phyloP scores from a whole-genome alignment of 2,888 invertebrate genomes.

The Trachelus stipa region DNA sequence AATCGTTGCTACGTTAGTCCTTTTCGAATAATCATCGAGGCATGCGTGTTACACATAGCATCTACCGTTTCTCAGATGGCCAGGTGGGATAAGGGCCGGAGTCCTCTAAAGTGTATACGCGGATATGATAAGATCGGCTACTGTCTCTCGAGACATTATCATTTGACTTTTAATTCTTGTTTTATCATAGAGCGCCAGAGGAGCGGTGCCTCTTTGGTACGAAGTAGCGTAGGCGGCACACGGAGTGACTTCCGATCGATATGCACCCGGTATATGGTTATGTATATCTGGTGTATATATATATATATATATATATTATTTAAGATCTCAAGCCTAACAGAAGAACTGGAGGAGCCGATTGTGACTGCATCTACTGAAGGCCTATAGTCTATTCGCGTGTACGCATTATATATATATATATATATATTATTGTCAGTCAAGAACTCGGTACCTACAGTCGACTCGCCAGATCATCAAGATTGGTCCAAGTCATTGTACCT shows the following conservation, averaged over 20 bases:
- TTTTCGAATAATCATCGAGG: slow-evolving; percentile 24
- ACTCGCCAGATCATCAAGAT: not conserved
- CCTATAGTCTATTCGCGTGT: not conserved
- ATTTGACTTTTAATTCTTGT: slow-evolving; percentile 22
- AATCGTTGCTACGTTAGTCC: slow-evolving; percentile 4
- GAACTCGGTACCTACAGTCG: not conserved
- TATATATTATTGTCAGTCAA: not conserved
- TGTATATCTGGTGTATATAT: not conserved
- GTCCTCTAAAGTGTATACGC: slow-evolving; percentile 20
- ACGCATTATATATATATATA: no score
- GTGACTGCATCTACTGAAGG: not conserved
- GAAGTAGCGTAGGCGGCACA: slow-evolving; percentile 5
- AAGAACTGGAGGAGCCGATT: not conserved
- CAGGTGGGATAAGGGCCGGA: not conserved
- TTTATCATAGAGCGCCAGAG: slow-evolving; percentile 8
- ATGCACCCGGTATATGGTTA: slow-evolving; percentile 3
- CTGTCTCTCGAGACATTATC: slow-evolving; percentile 24
- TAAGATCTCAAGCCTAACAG: not conserved
- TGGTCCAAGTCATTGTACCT: not conserved
- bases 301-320: not conserved
- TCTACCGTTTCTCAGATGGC: slow-evolving; percentile 24
- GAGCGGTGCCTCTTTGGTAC: slow-evolving; percentile 8
- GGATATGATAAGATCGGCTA: slow-evolving; percentile 23
- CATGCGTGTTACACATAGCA: slow-evolving; percentile 21
- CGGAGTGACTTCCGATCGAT: slow-evolving; percentile 27